Conservation (phyloP, 2,113 vertebrate genomes). For the Megatriorchis doriae region DNA sequence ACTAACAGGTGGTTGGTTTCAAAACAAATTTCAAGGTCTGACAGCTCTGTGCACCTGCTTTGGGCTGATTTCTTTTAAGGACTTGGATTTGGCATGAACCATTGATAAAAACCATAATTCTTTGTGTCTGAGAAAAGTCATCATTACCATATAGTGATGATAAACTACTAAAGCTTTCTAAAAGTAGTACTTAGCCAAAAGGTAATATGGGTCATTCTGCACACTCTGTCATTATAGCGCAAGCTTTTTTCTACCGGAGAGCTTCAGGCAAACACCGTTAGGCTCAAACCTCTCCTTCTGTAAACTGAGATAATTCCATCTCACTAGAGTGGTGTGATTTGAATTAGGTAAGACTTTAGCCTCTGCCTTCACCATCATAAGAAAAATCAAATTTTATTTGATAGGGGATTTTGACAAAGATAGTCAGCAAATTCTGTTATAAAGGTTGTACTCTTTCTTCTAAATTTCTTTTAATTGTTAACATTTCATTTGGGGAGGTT, state of each 20-base stretch:
- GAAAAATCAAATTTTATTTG: not conserved
- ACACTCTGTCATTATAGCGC: not conserved
- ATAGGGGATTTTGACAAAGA: not conserved
- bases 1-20: conserved; percentile 79
- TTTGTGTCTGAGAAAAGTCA: conserved; percentile 56
- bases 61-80: conserved; percentile 60
- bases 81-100: conserved; percentile 47
- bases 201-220: not conserved
- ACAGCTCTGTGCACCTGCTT: conserved; percentile 76
- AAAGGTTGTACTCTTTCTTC: not conserved
- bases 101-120: conserved; percentile 55
- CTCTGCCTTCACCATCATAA: not conserved
- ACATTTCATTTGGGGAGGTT: not conserved
- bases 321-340: not conserved
- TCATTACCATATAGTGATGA: conserved; percentile 46
- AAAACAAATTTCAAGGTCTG: conserved; percentile 81
- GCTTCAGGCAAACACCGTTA: not conserved
- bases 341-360: not conserved
- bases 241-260: not conserved
- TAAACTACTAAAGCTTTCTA: conserved; percentile 29
- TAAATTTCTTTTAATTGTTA: not conserved
- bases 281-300: not conserved
- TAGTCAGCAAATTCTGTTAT: not conserved
- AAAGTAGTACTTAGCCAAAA: conserved; percentile 1
- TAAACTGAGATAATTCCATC: not conserved